Evolutionary conservation across 2,888 invertebrate genomes (phyloP).

Genomic region (Lycaena phlaeas): DNA sequence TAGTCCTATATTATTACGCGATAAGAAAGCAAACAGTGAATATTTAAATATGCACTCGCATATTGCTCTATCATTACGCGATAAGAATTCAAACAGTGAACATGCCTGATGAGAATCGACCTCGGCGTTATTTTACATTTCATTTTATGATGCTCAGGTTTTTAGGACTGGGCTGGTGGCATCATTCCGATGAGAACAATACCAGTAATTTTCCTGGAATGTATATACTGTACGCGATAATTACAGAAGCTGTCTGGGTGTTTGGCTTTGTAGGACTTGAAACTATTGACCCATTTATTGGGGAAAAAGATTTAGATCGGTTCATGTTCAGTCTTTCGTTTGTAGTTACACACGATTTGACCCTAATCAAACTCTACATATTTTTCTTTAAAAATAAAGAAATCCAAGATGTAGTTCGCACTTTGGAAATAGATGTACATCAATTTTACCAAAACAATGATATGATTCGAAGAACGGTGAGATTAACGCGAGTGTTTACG

Average conservation of each 20-base stretch:
- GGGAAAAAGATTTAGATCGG: slow-evolving; percentile 54
- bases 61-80: no score
- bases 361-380: slow-evolving; percentile 53
- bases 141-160: slow-evolving; percentile 50
- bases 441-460: slow-evolving; percentile 48
- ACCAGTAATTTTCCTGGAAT: slow-evolving; percentile 47
- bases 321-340: slow-evolving; percentile 66
- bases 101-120: slow-evolving; percentile 23
- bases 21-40: no score
- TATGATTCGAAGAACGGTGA: slow-evolving; percentile 40
- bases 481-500: slow-evolving; percentile 41
- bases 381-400: slow-evolving; percentile 54
- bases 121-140: slow-evolving; percentile 43
- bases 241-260: slow-evolving; percentile 55
- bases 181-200: slow-evolving; percentile 51
- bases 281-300: slow-evolving; percentile 60
- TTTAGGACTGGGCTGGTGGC: slow-evolving; percentile 64
- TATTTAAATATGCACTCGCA: no score
- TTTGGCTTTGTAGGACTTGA: slow-evolving; percentile 59
- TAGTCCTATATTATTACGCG: no score
- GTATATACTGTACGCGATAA: slow-evolving; percentile 51
- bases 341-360: slow-evolving; percentile 60
- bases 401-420: slow-evolving; percentile 52
- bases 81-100: neutral
- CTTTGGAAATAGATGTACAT: slow-evolving; percentile 45